Base-by-base conservation (phyloP, 2,113 vertebrate genomes). In the Gymnarchus niloticus region DNA sequence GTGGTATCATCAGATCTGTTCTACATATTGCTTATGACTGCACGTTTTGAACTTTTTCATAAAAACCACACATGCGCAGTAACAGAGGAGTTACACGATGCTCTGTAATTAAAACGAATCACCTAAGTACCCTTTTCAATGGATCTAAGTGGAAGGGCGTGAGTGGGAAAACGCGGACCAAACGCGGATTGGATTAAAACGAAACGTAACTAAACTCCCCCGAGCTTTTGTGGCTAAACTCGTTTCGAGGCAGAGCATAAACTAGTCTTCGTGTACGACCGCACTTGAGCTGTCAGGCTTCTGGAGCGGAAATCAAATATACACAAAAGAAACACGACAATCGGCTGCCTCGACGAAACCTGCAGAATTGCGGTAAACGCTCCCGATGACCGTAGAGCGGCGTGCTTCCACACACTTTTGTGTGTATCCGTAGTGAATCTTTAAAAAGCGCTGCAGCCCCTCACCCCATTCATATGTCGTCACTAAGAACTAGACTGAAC, bases 221-320 rank as follows among this genome's bases (percentile, higher is more conserved):
- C 84, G 90, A 87, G 88, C 89, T 85, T 87, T 88, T 91, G 83
- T 87, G 87, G 90, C 85, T 87, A 92, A 92, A 93, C 93, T 92
- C 92, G 90, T 93, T 88, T 89, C 86, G 87, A 91, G 93, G 92
- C 94, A 92, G 92, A 86, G 90, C 86, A 83, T 83, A 49, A 85
- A 86, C 87, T 88, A 85, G 77, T 88, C 86, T 94, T 95, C 93
- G 94, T 89, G 69, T 56, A 81, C 21, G 73, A 1, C 88, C 90
- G 92, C 92, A 89, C 84, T 25, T 85, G 77, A 89, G 87, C 88
- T 65, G 89, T 92, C 91, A 92, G 84, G 91, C 90, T 88, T 92
- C 91, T 87, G 84, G 86, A 90, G 88, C 89, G 90, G 85, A 91
- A 93, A 93, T 93, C 91, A 93, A 94, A 93, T 92, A 94, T 90